Percentiles rank a stretch among this genome's conserved stretches.
These are phyloP conservation scores for Crax fasciolata DNA, from an alignment of 2,797 vertebrate genomes.

Conservation along the genomic window DNA sequence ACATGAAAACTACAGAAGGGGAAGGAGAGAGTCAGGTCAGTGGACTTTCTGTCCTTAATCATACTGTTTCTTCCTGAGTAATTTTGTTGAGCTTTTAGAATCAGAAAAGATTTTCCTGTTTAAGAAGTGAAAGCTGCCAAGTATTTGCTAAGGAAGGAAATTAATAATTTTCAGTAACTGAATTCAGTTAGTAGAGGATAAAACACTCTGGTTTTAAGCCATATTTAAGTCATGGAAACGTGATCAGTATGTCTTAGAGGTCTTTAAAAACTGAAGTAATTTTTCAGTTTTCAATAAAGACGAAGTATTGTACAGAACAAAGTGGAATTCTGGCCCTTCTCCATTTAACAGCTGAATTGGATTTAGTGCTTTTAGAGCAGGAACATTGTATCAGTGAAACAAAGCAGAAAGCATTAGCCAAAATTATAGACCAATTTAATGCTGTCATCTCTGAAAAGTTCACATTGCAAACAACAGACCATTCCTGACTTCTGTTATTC, in stretches of 20 bases:
- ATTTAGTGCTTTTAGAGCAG: conserved; percentile 66
- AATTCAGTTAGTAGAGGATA: conserved; percentile 41
- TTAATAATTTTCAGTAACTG: conserved; percentile 59
- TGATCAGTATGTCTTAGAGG: not conserved
- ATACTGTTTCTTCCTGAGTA: conserved; percentile 55
- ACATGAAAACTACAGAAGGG: conserved; percentile 31
- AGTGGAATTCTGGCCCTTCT: not conserved
- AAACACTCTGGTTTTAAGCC: not conserved
- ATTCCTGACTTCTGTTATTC: conserved; percentile 34
- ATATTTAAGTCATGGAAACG: not conserved
- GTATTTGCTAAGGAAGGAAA: conserved; percentile 63
- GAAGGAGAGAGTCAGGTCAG: conserved; percentile 38
- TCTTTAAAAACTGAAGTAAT: not conserved
- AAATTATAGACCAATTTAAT: conserved; percentile 65
- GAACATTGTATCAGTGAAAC: conserved; percentile 56
- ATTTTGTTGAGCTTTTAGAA: conserved; percentile 65
- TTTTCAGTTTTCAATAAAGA: not conserved
- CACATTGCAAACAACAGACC: conserved; percentile 81
- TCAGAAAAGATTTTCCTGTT: conserved; percentile 69
- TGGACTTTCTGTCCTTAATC: conserved; percentile 50
- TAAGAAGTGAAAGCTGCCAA: conserved; percentile 73
- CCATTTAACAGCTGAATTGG: not conserved
- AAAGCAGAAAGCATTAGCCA: conserved; percentile 69
- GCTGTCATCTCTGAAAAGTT: conserved; percentile 65
- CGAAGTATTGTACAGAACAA: not conserved